Evolutionary conservation across 2,888 invertebrate species (phyloP), one percentile per base, ranked within the genome.

Genomic region (Drosophila meridiana): DNA sequence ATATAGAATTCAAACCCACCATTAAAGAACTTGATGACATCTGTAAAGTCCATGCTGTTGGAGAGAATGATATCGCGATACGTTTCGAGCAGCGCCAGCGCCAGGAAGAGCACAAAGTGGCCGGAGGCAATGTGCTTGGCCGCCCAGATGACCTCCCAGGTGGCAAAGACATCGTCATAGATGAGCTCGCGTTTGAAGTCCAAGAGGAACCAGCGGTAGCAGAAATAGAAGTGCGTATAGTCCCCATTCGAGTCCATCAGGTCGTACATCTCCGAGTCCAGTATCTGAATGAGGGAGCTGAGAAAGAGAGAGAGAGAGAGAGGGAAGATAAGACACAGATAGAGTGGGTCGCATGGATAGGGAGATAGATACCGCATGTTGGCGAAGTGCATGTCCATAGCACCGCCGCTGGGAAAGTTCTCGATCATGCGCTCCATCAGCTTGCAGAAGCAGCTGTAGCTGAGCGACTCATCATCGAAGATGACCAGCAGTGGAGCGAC

Each of bases 21-120:
- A 94, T 99, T 99, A 92, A 99, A 99, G 94, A 99, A 99, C 92
- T 98, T 98, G 92, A 99, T 99, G 92, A 99, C 98, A 93, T 99
- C 99, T 0, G 99, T 99, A 92, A 99, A 99, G 93, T 99, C 98
- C 98, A 99, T 99, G 85, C 97, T 95, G 93, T 99, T 99, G 60
- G 98, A 97, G 48, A 99, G 94, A 74, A 99, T 98, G 86, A 99
- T 98, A 92, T 98, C 98, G 45, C 98, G 94, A 93, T 99, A 99
- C 52, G 97, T 97, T 93, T 98, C 97, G 20, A 99, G 95, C 69
- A 99, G 94, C 0, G 98, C 98, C 80, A 99, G 94, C 0, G 98
- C 98, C 73, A 99, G 95, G 94, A 99, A 99, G 70, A 99, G 94
- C 61, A 98, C 97, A 94, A 98, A 99, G 93, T 98, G 96, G 56